Percentiles rank a stretch among this genome's conserved stretches.
Evolutionary conservation across 2,113 vertebrate genomes (phyloP).

Genomic region (Podarcis cretensis): DNA sequence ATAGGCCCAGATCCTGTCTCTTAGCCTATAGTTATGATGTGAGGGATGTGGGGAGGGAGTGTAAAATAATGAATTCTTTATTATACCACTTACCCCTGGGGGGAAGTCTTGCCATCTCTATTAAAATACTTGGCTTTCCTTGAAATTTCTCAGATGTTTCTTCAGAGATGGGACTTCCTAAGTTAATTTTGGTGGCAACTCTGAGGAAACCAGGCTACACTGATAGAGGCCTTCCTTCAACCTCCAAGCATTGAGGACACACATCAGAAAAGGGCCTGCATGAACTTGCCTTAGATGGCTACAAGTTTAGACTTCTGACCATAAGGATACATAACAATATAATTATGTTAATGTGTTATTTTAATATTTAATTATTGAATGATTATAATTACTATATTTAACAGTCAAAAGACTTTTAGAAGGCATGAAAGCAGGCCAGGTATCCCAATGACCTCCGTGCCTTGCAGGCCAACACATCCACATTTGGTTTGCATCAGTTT

Average conservation of each 20-base stretch:
- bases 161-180: neutral
- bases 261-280: no score
- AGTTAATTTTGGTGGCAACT: no score
- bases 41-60: neutral
- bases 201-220: neutral
- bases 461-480: slow-evolving; percentile 57
- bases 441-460: slow-evolving; percentile 44
- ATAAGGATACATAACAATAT: no score
- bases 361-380: neutral
- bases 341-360: neutral
- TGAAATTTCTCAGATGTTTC: neutral
- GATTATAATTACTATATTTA: neutral
- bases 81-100: neutral
- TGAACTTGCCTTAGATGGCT: no score
- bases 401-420: neutral
- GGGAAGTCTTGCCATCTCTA: neutral
- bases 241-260: neutral
- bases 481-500: slow-evolving; percentile 79
- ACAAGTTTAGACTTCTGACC: no score
- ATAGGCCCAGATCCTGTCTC: neutral
- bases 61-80: neutral
- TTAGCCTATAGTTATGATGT: neutral
- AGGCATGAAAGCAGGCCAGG: slow-evolving; percentile 47
- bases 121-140: neutral
- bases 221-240: neutral